phyloP scores from a whole-genome alignment of 2,797 vertebrate genomes.

The Perodicticus potto region DNA sequence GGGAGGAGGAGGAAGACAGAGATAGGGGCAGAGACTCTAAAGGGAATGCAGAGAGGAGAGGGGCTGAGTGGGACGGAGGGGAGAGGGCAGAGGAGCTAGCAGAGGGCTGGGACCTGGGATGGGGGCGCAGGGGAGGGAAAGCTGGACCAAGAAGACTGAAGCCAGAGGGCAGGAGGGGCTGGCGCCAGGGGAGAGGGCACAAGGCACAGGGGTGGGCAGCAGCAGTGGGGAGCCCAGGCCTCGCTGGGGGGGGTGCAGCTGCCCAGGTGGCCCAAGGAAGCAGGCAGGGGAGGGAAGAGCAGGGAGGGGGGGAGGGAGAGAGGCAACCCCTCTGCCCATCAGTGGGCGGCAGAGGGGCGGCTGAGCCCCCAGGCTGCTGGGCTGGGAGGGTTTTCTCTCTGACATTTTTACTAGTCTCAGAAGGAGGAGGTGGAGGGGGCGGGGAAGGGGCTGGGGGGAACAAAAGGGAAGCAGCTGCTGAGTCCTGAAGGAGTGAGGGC shows the following conservation, averaged over 20 bases:
- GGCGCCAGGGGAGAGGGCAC: constrained; percentile 41
- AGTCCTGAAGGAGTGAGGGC: constrained; percentile 78
- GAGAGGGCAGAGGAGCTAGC: background rate
- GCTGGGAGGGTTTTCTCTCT: constrained; percentile 85
- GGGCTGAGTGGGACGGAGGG: background rate
- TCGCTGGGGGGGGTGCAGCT: background rate
- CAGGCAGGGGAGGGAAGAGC: background rate
- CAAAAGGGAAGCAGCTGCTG: constrained; percentile 86
- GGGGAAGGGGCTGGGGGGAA: constrained; percentile 80
- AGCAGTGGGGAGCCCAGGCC: background rate
- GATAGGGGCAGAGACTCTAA: constrained; percentile 36
- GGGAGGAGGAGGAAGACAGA: background rate
- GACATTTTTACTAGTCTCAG: constrained; percentile 90
- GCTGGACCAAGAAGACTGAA: background rate
- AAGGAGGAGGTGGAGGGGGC: constrained; percentile 83
- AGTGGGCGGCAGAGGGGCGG: background rate
- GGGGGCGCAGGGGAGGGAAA: background rate
- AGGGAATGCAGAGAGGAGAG: background rate
- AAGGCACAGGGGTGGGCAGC: background rate
- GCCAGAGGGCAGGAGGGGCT: background rate
- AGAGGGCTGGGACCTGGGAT: background rate
- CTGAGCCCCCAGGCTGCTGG: constrained; percentile 38
- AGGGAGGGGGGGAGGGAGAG: no score
- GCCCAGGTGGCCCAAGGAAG: background rate
- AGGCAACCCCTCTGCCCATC: background rate